Evolutionary conservation across 2,113 vertebrate genomes (phyloP), one percentile per base, ranked within the genome.

Genomic region (Labeo catla): DNA sequence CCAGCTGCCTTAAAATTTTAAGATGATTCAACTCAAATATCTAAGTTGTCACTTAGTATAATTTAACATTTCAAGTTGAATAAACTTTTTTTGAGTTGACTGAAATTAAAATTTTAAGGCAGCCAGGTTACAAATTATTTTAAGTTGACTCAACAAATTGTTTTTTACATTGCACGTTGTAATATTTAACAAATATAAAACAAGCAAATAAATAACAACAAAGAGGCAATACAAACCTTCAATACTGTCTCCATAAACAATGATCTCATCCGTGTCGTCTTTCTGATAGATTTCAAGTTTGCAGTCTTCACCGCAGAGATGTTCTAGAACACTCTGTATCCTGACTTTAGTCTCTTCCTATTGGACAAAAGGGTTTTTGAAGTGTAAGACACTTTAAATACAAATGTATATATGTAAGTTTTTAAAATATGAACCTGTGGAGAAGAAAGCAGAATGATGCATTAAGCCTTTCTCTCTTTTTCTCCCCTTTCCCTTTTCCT

Each of bases 281-380:
- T 93, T 90, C 87, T 95, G 94, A 87, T 91, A 95, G 85, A 95
- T 82, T n/a, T 94, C 90, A 2, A 95, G 90, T 19, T 93, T 92
- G 65, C 94, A 94, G 87, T 93, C 89, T 21, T 92, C 90, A 19
- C 70, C 86, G 72, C 95, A 95, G 15, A 95, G 79, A 86, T 94
- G 87, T 66, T 90, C 65, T 0, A 93, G 83, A 83, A 94, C 90
- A 23, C 89, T 93, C 76, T 76, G 49, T 74, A 95, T 91, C 85
- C 86, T 94, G 54, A 8, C 12, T 70, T 86, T 93, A 81, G 90
- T 93, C 3, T 93, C 87, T 80, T 90, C 77, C 94, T 95, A 86
- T 85, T 36, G 74, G 77, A 72, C 7, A 21, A 81, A 11, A 90
- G 28, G 19, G 11, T 4, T 45, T 28, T 52, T 82, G 66, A 80